A percentile compares a stretch with the other conserved stretches of the same genome.
Evolutionary conservation across 2,888 invertebrate genomes (phyloP).

Genomic region (Tachina lurida): DNA sequence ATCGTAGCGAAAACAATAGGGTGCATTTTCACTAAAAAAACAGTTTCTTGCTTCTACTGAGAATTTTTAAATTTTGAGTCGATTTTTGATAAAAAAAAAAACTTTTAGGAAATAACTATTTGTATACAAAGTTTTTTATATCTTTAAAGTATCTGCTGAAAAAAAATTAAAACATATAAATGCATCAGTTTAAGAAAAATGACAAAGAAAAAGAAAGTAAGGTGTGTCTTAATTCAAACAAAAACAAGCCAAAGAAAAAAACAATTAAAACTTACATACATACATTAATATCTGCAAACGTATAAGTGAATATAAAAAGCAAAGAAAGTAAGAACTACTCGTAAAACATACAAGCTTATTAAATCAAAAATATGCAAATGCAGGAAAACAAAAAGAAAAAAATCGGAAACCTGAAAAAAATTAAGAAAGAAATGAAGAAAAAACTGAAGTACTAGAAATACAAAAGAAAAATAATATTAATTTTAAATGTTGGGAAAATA

Average conservation of each 20-base stretch:
- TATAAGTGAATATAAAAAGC: slow-evolving; percentile 26
- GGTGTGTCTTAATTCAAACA: slow-evolving; percentile 55
- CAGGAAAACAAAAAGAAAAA: slow-evolving; percentile 13
- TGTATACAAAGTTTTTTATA: too few relatives aligned
- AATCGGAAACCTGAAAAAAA: slow-evolving; percentile 13
- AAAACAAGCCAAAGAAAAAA: slow-evolving; percentile 18
- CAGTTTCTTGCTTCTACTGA: too few relatives aligned
- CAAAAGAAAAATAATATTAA: slow-evolving; percentile 41
- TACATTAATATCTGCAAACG: not conserved
- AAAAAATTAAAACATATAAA: not conserved
- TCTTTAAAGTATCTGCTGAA: too few relatives aligned
- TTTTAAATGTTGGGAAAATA: not conserved
- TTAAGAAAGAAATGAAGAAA: not conserved
- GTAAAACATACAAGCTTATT: slow-evolving; percentile 9
- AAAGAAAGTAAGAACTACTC: not conserved
- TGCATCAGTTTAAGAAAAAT: not conserved
- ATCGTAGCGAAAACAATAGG: too few relatives aligned
- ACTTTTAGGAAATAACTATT: too few relatives aligned
- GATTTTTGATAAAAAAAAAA: too few relatives aligned
- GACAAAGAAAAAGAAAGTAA: slow-evolving; percentile 30
- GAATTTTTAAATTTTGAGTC: too few relatives aligned
- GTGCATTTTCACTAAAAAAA: too few relatives aligned
- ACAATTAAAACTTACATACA: slow-evolving; percentile 24
- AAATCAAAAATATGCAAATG: slow-evolving; percentile 57
- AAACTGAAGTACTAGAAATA: slow-evolving; percentile 14